Base-by-base conservation (phyloP, 1,140 invertebrate genomes). In the Leptinotarsa lineolata region DNA sequence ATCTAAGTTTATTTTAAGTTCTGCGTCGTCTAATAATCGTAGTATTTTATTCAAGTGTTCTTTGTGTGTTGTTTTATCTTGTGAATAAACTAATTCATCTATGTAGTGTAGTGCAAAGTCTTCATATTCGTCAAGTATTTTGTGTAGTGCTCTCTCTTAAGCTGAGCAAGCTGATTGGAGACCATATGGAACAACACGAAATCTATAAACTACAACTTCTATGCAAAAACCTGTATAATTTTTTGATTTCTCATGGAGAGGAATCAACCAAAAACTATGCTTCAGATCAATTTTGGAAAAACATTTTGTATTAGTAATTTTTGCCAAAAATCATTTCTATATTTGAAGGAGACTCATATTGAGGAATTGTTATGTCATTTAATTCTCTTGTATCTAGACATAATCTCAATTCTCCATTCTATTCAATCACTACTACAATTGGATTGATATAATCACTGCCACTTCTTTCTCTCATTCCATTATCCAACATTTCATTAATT, bases 261-360 rank as follows among this genome's bases (percentile, higher is more conserved):
- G 75, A 3, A 82, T 78, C 44, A 80, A 79, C 61, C 77, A 76
- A n/a, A n/a, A n/a, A n/a, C n/a, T n/a, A n/a, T n/a, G n/a, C n/a
- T n/a, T n/a, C n/a, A n/a, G n/a, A n/a, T n/a, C n/a, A n/a, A n/a
- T n/a, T n/a, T n/a, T n/a, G n/a, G n/a, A n/a, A n/a, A n/a, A n/a
- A n/a, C n/a, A n/a, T n/a, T n/a, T 22, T 22, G 21, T 22, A 22
- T 22, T 22, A 22, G 21, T 22, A 2, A 22, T 46, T 22, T 39
- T 76, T 30, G 85, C 78, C 6, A n/a, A 88, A 77, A 12, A 84
- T 70, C 18, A 86, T 85, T 59, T 87, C 85, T 6, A 88, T 85
- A 30, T 82, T 68, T 3, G 85, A 84, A 13, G 87, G 76, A 3
- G 86, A 86, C 72, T 83, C 87, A 0, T 76, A 67, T 64, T 84